Evolutionary conservation across 2,888 invertebrate species (phyloP).

Genomic region (Oligia fasciuncula): DNA sequence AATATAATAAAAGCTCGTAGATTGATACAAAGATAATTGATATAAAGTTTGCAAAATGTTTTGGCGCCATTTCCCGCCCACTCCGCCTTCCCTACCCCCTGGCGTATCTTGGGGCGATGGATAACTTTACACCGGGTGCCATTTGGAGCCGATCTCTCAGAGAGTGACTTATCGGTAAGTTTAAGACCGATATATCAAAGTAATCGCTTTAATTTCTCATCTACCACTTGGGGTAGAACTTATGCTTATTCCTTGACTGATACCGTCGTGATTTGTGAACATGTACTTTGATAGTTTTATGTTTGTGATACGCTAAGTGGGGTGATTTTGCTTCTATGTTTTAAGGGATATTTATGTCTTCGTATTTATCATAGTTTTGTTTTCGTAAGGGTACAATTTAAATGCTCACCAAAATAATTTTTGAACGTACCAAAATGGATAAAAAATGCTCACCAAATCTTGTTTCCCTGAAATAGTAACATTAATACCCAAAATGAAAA

Average conservation of each 20-base stretch:
- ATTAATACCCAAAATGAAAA: no score
- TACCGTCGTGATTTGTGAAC: conserved; percentile 77
- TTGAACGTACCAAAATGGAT: no score
- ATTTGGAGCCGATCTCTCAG: conserved; percentile 86
- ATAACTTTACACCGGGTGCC: conserved; percentile 87
- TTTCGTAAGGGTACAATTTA: neutral
- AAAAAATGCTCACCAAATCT: no score
- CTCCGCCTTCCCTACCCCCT: conserved; percentile 55
- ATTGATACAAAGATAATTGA: conserved; percentile 64
- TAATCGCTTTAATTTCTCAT: conserved; percentile 90
- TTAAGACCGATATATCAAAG: conserved; percentile 89
- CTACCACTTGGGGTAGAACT: conserved; percentile 83
- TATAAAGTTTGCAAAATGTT: conserved; percentile 69
- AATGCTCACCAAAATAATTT: no score
- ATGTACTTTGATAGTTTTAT: conserved; percentile 59
- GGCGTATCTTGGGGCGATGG: conserved; percentile 80
- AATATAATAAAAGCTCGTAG: conserved; percentile 59
- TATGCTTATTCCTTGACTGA: conserved; percentile 84
- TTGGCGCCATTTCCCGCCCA: conserved; percentile 68
- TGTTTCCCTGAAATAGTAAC: no score
- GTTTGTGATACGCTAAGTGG: conserved; percentile 38
- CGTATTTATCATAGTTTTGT: conserved; percentile 1
- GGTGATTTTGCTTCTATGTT: conserved; percentile 28
- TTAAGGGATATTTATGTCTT: conserved; percentile 30
- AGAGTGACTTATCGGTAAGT: conserved; percentile 89